Conservation (phyloP, 2,113 vertebrate genomes). For the Motacilla tschutschensis region DNA sequence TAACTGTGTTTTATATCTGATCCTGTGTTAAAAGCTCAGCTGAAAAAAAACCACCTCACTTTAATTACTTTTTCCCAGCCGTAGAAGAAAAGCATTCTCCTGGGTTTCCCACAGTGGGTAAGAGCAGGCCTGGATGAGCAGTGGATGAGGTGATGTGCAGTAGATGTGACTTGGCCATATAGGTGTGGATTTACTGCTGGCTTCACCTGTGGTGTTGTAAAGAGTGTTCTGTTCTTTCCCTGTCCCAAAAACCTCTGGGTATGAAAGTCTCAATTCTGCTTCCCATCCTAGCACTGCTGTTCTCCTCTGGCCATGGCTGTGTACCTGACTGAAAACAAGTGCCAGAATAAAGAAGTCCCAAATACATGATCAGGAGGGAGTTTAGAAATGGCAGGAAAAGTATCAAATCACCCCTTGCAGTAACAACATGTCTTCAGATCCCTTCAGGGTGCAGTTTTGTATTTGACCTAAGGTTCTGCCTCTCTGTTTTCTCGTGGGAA, state of each 20-base stretch:
- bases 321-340: neutral
- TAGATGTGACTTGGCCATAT: neutral
- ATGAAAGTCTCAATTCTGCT: neutral
- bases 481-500: neutral
- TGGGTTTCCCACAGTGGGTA: neutral
- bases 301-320: neutral
- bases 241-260: neutral
- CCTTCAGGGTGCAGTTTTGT: neutral
- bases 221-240: neutral
- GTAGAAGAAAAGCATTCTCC: neutral
- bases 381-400: neutral
- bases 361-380: neutral
- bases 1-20: neutral
- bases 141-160: neutral
- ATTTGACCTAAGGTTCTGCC: neutral
- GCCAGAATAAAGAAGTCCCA: neutral
- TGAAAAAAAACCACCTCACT: neutral
- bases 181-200: neutral
- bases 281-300: accelerated
- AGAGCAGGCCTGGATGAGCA: neutral
- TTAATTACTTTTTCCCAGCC: neutral
- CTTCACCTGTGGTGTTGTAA: neutral
- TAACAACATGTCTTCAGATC: neutral
- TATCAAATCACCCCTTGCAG: neutral
- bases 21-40: neutral